Evolutionary conservation across 1,140 invertebrate species (phyloP).

Genomic region (Campoletis sonorensis): DNA sequence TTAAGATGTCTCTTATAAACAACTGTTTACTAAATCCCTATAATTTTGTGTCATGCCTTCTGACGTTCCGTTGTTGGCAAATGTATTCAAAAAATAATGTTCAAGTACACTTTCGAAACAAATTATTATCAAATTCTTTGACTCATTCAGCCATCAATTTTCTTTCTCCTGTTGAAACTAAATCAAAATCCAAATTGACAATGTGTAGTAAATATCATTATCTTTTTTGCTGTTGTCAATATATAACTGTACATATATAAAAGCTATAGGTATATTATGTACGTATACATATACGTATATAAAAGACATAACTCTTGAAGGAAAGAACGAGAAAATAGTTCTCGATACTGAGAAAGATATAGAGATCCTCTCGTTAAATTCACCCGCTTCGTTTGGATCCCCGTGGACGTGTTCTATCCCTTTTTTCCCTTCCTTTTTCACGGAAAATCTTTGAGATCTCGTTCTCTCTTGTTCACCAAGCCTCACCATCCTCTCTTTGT

Average conservation of each 20-base stretch:
- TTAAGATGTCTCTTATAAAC: too few species aligned
- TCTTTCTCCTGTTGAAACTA: too few species aligned
- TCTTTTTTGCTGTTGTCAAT: background rate
- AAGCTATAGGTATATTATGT: background rate
- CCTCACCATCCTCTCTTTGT: background rate
- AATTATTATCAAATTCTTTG: too few species aligned
- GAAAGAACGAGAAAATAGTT: constrained; percentile 9
- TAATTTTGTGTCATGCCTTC: too few species aligned
- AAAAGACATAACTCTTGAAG: background rate
- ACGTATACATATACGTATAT: background rate
- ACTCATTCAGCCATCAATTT: too few species aligned
- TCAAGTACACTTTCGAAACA: too few species aligned
- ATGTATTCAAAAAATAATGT: too few species aligned
- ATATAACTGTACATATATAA: background rate
- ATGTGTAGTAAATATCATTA: too few species aligned
- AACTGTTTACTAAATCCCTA: too few species aligned
- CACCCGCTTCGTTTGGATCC: constrained; percentile 16
- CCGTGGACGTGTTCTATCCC: background rate
- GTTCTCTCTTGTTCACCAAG: background rate
- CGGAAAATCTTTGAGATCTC: background rate
- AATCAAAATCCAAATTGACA: too few species aligned
- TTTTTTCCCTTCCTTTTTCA: constrained; percentile 12
- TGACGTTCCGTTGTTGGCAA: too few species aligned
- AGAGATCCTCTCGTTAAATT: constrained; percentile 30
- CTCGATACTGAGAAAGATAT: constrained; percentile 19